A percentile compares a stretch with the other conserved stretches of the same genome.
Evolutionary conservation across 2,797 vertebrate species (phyloP).

Genomic region (Lacerta bilineata): DNA sequence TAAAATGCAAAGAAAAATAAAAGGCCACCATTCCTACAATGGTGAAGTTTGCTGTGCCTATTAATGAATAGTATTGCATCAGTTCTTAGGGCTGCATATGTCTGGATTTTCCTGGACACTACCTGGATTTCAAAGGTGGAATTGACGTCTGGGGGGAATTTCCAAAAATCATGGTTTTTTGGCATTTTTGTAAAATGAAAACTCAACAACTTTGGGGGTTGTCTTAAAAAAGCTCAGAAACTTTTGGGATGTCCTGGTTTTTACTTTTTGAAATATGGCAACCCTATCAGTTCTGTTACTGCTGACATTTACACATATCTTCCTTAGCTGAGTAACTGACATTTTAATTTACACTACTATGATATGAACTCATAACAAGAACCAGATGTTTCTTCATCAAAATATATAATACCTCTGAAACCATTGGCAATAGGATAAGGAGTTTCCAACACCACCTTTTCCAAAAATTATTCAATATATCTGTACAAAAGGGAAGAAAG

Average conservation of each 20-base stretch:
- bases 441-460: neutral
- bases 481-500: too few relatives aligned
- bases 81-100: too few relatives aligned
- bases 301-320: constrained; percentile 6
- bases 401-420: neutral
- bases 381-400: neutral
- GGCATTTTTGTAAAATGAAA: too few relatives aligned
- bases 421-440: neutral
- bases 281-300: neutral
- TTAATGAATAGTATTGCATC: constrained; percentile 3
- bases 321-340: neutral
- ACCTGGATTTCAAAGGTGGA: too few relatives aligned
- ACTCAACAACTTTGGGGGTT: too few relatives aligned
- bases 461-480: constrained; percentile 4
- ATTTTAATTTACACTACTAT: neutral
- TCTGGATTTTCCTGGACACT: too few relatives aligned
- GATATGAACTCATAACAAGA: neutral
- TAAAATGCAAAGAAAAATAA: too few relatives aligned
- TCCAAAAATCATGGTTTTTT: too few relatives aligned
- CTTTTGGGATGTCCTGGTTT: too few relatives aligned
- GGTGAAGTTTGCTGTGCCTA: neutral
- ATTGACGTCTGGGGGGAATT: too few relatives aligned
- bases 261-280: too few relatives aligned
- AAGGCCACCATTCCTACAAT: neutral
- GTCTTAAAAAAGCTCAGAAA: too few relatives aligned